Evolutionary conservation across 2,797 vertebrate genomes (phyloP).

Genomic region (Crenuchus spilurus): DNA sequence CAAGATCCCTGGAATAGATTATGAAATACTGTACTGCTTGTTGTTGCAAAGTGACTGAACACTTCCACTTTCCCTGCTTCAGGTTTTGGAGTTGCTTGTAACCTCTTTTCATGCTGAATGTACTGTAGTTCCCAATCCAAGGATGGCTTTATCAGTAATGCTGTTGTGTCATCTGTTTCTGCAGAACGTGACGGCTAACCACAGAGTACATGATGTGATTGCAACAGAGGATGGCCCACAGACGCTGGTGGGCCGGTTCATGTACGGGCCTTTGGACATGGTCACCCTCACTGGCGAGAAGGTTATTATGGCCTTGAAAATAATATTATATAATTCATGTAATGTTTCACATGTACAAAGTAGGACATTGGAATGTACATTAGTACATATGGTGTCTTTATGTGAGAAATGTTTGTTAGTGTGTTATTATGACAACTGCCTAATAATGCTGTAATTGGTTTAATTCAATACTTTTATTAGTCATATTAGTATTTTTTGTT

Average conservation of each 20-base stretch:
- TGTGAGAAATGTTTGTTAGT: too few relatives aligned
- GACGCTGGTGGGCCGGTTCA: conserved; percentile 82
- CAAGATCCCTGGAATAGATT: too few relatives aligned
- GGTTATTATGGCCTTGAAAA: conserved; percentile 60
- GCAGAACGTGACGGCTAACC: conserved; percentile 86
- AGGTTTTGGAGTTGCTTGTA: too few relatives aligned
- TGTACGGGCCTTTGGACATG: conserved; percentile 89
- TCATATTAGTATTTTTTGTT: too few relatives aligned
- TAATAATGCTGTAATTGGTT: too few relatives aligned
- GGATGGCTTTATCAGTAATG: neutral
- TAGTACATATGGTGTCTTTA: too few relatives aligned
- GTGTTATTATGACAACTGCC: too few relatives aligned
- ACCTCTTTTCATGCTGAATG: neutral
- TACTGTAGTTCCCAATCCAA: neutral
- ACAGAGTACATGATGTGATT: conserved; percentile 84
- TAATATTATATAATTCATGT: neutral
- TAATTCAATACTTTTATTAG: too few relatives aligned
- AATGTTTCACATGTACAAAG: neutral
- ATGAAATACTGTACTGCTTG: too few relatives aligned
- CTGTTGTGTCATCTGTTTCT: neutral
- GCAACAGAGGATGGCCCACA: conserved; percentile 84
- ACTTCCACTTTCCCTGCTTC: too few relatives aligned
- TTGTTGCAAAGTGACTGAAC: too few relatives aligned
- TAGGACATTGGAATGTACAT: too few relatives aligned
- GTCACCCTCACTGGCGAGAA: conserved; percentile 88